A percentile compares a stretch with the other conserved stretches of the same genome.
Evolutionary conservation across 2,113 vertebrate genomes (phyloP).

Genomic region (Nerophis lumbriciformis): DNA sequence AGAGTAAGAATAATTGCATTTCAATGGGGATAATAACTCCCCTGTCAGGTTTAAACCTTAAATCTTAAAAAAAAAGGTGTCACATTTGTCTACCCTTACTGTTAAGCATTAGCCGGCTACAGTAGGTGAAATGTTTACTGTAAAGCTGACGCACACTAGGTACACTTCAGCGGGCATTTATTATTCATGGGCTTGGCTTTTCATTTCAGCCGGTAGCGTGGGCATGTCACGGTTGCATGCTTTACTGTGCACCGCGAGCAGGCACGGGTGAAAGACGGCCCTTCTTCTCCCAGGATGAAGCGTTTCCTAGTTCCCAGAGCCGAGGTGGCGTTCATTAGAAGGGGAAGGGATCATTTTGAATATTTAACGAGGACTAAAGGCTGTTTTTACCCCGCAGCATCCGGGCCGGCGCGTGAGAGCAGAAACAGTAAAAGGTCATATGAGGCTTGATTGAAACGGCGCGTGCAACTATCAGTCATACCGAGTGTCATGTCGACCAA

Average conservation of each 20-base stretch:
- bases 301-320: conserved; percentile 15
- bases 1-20: not conserved
- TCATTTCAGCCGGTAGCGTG: conserved; percentile 34
- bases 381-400: not conserved
- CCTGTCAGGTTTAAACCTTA: too few species aligned
- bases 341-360: conserved; percentile 10
- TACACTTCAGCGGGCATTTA: conserved; percentile 54
- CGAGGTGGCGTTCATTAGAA: conserved; percentile 3
- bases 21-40: not conserved
- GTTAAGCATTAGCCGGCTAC: conserved; percentile 20
- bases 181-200: conserved; percentile 42
- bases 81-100: conserved; percentile 34
- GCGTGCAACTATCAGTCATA: conserved; percentile 43
- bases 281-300: conserved; percentile 16
- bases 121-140: conserved; percentile 48
- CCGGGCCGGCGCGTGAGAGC: not conserved
- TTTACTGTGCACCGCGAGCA: conserved; percentile 17
- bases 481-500: conserved; percentile 26
- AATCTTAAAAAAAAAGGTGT: not conserved
- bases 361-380: not conserved
- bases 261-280: not conserved
- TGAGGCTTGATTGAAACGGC: conserved; percentile 38
- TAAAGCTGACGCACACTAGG: conserved; percentile 38
- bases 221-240: conserved; percentile 29
- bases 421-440: conserved; percentile 27